Conservation (phyloP, 2,113 vertebrate genomes). For the Sebastes fasciatus region DNA sequence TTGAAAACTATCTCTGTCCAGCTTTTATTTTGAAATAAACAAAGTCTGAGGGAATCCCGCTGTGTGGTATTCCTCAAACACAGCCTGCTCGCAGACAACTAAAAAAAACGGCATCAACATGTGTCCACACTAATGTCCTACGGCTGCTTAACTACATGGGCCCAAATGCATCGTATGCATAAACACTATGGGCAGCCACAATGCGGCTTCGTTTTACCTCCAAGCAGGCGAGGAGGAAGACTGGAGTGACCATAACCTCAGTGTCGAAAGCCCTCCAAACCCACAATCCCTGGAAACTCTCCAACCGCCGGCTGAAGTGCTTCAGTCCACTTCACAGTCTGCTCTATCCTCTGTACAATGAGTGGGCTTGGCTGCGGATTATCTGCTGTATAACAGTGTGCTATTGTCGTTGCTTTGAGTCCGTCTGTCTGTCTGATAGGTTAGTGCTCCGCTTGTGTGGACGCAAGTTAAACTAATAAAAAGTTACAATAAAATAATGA, state of each 20-base stretch:
- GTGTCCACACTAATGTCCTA: slow-evolving; percentile 38
- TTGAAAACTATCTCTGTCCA: not conserved
- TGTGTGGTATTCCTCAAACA: slow-evolving; percentile 4
- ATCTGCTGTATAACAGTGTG: slow-evolving; percentile 52
- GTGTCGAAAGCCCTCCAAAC: slow-evolving; percentile 71
- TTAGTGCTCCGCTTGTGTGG: slow-evolving; percentile 39
- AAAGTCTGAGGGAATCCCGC: slow-evolving; percentile 3
- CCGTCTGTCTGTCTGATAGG: slow-evolving; percentile 23
- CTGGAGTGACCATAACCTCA: slow-evolving; percentile 80
- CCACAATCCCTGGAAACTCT: slow-evolving; percentile 78
- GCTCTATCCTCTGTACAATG: slow-evolving; percentile 49
- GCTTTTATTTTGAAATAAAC: slow-evolving; percentile 13
- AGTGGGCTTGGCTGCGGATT: slow-evolving; percentile 43
- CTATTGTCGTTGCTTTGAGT: slow-evolving; percentile 45
- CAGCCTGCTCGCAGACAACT: not conserved
- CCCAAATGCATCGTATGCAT: slow-evolving; percentile 40
- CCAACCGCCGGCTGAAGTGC: slow-evolving; percentile 55
- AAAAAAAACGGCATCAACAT: slow-evolving; percentile 1
- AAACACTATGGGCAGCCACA: slow-evolving; percentile 65
- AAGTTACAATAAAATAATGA: slow-evolving; percentile 71
- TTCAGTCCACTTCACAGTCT: slow-evolving; percentile 63
- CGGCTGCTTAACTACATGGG: slow-evolving; percentile 25
- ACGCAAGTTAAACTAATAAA: slow-evolving; percentile 75
- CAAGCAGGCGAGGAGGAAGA: slow-evolving; percentile 56
- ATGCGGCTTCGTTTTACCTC: slow-evolving; percentile 74